Evolutionary conservation across 1,140 invertebrate species (phyloP).

Genomic region (Helicorthomorpha holstii): DNA sequence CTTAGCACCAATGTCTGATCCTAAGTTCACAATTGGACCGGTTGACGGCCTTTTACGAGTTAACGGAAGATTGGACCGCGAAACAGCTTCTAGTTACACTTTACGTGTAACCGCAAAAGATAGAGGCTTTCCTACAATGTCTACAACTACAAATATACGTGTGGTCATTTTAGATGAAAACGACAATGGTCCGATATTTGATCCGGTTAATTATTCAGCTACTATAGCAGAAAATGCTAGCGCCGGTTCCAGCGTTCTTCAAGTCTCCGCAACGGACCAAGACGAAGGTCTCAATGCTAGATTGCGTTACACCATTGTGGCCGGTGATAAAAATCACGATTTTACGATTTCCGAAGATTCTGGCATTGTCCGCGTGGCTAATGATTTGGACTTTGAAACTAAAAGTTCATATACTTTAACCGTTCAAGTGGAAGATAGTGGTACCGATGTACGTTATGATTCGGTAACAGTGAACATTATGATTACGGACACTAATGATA

Average conservation of each 20-base stretch:
- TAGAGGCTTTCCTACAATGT: conserved; percentile 63
- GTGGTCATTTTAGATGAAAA: conserved; percentile 77
- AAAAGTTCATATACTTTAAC: conserved; percentile 63
- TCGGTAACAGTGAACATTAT: conserved; percentile 42
- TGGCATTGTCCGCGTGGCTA: conserved; percentile 69
- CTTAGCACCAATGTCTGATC: conserved; percentile 27
- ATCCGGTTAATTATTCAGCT: conserved; percentile 68
- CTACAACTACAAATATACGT: conserved; percentile 45
- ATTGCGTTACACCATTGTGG: conserved; percentile 59
- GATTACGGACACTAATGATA: conserved; percentile 87
- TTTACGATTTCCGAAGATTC: conserved; percentile 78
- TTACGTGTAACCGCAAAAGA: conserved; percentile 68
- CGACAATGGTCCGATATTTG: conserved; percentile 82
- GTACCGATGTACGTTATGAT: conserved; percentile 37
- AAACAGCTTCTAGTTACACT: conserved; percentile 59
- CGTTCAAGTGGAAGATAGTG: conserved; percentile 72
- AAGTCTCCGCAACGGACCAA: conserved; percentile 77
- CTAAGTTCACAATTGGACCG: conserved; percentile 57
- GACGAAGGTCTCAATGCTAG: conserved; percentile 77
- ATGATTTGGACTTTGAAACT: conserved; percentile 80
- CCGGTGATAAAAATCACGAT: conserved; percentile 78
- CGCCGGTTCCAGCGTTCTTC: conserved; percentile 72
- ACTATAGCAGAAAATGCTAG: conserved; percentile 82
- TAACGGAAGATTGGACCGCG: conserved; percentile 62
- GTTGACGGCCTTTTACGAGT: conserved; percentile 72